Evolutionary conservation across 1,140 invertebrate species (phyloP).

Genomic region (Littorina saxatilis): DNA sequence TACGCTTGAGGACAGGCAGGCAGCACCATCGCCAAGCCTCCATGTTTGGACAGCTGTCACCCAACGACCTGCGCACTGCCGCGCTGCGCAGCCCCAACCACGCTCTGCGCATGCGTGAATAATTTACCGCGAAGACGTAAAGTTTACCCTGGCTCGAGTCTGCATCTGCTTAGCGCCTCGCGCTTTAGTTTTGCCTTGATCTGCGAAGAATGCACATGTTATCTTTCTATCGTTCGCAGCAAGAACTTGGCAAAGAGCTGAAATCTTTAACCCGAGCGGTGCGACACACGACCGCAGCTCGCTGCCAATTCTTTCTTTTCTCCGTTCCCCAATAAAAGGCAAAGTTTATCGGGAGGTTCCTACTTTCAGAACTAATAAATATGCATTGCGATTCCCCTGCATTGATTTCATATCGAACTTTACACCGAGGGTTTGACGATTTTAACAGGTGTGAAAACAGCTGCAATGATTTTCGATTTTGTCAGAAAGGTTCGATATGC

Average conservation of each 20-base stretch:
- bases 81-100: slow-evolving; percentile 65
- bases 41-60: slow-evolving; percentile 75
- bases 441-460: slow-evolving; percentile 55
- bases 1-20: slow-evolving; percentile 70
- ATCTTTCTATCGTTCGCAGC: slow-evolving; percentile 29
- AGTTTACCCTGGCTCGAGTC: slow-evolving; percentile 43
- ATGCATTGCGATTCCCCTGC: slow-evolving; percentile 15
- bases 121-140: slow-evolving; percentile 59
- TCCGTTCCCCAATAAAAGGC: slow-evolving; percentile 34
- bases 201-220: slow-evolving; percentile 28
- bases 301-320: slow-evolving; percentile 21
- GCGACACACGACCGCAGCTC: not conserved
- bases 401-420: slow-evolving; percentile 49
- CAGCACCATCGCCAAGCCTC: slow-evolving; percentile 70
- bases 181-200: slow-evolving; percentile 41
- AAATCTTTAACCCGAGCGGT: not conserved
- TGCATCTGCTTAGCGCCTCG: slow-evolving; percentile 46
- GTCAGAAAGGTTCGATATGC: slow-evolving; percentile 54
- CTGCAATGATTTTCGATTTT: slow-evolving; percentile 55
- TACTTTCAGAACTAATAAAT: slow-evolving; percentile 27
- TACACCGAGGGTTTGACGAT: slow-evolving; percentile 46
- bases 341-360: slow-evolving; percentile 32
- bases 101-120: slow-evolving; percentile 70
- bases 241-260: slow-evolving; percentile 24
- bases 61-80: slow-evolving; percentile 70